phyloP scores from a whole-genome alignment of 2,113 vertebrate genomes.

The Cacatua alba region DNA sequence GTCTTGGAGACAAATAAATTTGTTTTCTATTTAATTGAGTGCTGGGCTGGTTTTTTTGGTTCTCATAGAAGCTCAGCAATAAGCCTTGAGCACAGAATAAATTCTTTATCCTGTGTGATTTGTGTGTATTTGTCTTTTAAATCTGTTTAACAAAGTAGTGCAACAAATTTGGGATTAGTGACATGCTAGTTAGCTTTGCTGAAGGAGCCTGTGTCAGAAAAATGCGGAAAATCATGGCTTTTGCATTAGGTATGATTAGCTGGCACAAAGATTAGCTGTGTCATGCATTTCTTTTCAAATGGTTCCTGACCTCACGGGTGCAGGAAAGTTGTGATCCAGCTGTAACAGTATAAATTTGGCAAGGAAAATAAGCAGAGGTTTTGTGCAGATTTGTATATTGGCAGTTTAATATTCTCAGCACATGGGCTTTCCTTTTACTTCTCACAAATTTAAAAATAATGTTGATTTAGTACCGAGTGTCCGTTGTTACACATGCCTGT shows the following conservation, averaged over 20 bases:
- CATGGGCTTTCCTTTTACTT: neutral
- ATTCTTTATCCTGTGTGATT: conserved; percentile 22
- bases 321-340: conserved; percentile 39
- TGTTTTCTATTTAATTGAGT: neutral
- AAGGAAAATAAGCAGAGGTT: neutral
- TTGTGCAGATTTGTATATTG: neutral
- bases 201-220: neutral
- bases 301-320: neutral
- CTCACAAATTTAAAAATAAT: neutral
- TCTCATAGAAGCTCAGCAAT: conserved; percentile 7
- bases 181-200: neutral
- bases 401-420: neutral
- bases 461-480: neutral
- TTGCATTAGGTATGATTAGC: neutral
- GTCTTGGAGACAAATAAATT: conserved; percentile 12
- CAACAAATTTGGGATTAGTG: conserved; percentile 30
- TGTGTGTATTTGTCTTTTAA: conserved; percentile 27
- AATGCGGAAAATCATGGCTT: neutral
- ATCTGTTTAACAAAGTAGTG: conserved; percentile 37
- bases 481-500: neutral
- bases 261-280: conserved; percentile 1
- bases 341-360: conserved; percentile 33
- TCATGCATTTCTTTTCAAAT: neutral
- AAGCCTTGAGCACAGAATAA: conserved; percentile 15
- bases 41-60: rapidly evolving